These are phyloP conservation scores for Lytechinus pictus DNA, from an alignment of 35 echinoderm and acorn worm species.

Conservation along the genomic window DNA sequence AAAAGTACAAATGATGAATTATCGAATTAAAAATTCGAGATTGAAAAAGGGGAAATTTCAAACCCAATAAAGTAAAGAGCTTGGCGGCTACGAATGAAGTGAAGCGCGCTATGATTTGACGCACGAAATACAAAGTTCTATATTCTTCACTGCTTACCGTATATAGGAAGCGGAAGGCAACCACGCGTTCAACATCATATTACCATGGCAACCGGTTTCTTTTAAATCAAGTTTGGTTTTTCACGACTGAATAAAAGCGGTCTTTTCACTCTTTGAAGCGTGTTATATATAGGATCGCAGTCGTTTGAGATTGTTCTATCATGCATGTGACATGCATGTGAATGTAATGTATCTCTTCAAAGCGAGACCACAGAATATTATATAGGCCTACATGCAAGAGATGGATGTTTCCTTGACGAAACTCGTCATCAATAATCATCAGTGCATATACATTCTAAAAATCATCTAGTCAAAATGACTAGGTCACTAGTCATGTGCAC, in stretches of 20 bases:
- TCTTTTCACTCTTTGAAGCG: not conserved
- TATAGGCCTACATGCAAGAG: not conserved
- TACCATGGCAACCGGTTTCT: not conserved
- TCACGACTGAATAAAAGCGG: not conserved
- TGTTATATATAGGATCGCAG: not conserved
- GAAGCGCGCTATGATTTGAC: not conserved
- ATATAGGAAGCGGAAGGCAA: not conserved
- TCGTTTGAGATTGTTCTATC: not conserved
- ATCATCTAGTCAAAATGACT: too few relatives aligned
- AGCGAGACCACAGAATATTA: not conserved
- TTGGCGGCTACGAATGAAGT: not conserved
- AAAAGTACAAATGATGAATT: too few relatives aligned
- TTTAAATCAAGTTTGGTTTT: not conserved
- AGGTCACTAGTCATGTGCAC: too few relatives aligned
- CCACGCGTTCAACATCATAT: not conserved
- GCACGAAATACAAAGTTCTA: not conserved
- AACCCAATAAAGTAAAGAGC: not conserved
- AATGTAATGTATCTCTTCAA: not conserved
- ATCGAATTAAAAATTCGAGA: too few relatives aligned
- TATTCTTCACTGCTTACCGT: not conserved
- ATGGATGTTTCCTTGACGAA: not conserved
- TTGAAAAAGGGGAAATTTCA: too few relatives aligned
- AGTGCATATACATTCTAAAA: too few relatives aligned
- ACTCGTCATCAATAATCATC: too few relatives aligned
- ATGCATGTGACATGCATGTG: not conserved